phyloP scores from a whole-genome alignment of 1,140 invertebrate species.

The Bursaphelenchus mucronatus region DNA sequence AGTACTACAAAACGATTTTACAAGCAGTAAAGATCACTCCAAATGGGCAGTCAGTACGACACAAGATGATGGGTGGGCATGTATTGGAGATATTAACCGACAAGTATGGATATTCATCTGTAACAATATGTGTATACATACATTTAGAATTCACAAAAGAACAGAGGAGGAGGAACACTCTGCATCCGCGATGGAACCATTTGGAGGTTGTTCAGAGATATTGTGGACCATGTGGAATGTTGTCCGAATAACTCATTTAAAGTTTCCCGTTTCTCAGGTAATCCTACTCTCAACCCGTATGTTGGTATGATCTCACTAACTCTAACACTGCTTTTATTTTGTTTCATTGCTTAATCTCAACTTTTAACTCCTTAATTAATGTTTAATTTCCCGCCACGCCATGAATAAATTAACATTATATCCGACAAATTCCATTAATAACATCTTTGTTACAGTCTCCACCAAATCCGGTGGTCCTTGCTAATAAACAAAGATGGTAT shows the following conservation, averaged over 20 bases:
- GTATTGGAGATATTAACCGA: slow-evolving; percentile 87
- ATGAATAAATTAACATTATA: not conserved
- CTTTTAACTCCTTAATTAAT: not conserved
- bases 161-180: slow-evolving; percentile 76
- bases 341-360: no score
- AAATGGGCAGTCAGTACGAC: slow-evolving; percentile 76
- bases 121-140: slow-evolving; percentile 16
- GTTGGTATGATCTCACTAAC: not conserved
- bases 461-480: no score
- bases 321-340: not conserved
- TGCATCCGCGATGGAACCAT: slow-evolving; percentile 68
- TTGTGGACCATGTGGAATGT: slow-evolving; percentile 48
- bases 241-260: slow-evolving; percentile 30
- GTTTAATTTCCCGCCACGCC: not conserved
- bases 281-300: not conserved
- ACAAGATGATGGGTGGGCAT: slow-evolving; percentile 69
- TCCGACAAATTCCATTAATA: not conserved
- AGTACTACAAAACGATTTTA: slow-evolving; percentile 64
- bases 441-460: not conserved
- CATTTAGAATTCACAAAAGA: slow-evolving; percentile 67
- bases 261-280: not conserved
- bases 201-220: slow-evolving; percentile 65
- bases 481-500: no score
- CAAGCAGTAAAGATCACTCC: slow-evolving; percentile 77
- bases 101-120: slow-evolving; percentile 66